phyloP scores from a whole-genome alignment of 1,140 invertebrate species.

The Elysia chlorotica region DNA sequence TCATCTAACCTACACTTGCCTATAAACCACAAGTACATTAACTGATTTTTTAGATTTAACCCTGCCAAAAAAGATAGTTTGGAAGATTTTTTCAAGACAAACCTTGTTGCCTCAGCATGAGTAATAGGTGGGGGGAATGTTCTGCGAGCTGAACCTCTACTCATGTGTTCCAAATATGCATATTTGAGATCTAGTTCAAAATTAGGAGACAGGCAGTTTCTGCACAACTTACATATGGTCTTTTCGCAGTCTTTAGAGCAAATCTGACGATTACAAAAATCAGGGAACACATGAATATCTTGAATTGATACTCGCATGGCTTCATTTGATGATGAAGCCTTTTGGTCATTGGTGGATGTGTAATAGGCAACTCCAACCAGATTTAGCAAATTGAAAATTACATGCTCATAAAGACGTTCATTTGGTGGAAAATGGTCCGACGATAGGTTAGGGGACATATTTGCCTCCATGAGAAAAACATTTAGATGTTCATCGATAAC shows the following conservation, averaged over 20 bases:
- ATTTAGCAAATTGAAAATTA: conserved; percentile 83
- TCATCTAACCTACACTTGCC: conserved; percentile 79
- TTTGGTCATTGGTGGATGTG: conserved; percentile 60
- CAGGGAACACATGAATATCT: conserved; percentile 78
- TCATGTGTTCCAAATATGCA: conserved; percentile 80
- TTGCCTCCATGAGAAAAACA: conserved; percentile 91
- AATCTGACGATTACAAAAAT: conserved; percentile 68
- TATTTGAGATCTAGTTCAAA: conserved; percentile 68
- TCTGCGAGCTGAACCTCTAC: conserved; percentile 77
- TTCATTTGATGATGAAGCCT: conserved; percentile 57
- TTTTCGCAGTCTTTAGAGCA: conserved; percentile 17
- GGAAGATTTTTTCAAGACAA: conserved; percentile 48
- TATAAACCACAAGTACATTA: conserved; percentile 80
- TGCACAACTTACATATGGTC: conserved; percentile 77
- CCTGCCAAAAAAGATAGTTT: conserved; percentile 63
- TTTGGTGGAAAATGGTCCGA: conserved; percentile 91
- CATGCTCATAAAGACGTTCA: conserved; percentile 87
- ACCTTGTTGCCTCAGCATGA: conserved; percentile 58
- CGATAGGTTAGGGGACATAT: conserved; percentile 97
- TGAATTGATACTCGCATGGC: conserved; percentile 78
- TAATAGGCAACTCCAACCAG: conserved; percentile 73
- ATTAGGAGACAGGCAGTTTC: conserved; percentile 73
- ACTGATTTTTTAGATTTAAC: conserved; percentile 66
- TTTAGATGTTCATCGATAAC: conserved; percentile 87
- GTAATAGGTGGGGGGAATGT: conserved; percentile 77